A percentile compares a stretch with the other conserved stretches of the same genome.
phyloP scores from a whole-genome alignment of 2,888 invertebrate genomes.

The Trachelus troglodyta region DNA sequence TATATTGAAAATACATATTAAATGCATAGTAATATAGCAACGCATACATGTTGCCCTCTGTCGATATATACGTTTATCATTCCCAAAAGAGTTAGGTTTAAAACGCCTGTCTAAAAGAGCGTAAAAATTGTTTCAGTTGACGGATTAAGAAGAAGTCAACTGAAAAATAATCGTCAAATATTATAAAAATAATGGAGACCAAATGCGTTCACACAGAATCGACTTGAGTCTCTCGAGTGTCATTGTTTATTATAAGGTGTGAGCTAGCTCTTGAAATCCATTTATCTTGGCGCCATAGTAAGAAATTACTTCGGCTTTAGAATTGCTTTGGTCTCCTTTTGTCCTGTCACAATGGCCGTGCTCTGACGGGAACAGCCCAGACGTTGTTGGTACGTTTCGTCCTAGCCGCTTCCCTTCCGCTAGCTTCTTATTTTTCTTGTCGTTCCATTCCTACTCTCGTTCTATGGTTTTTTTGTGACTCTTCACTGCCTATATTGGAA shows the following conservation, averaged over 20 bases:
- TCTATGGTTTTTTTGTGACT: background rate
- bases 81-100: background rate
- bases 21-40: too few relatives aligned
- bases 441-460: background rate
- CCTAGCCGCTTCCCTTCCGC: background rate
- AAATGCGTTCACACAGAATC: background rate
- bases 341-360: background rate
- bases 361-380: background rate
- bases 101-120: background rate
- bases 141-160: background rate
- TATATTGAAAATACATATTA: background rate
- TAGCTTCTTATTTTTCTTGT: background rate
- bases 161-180: background rate
- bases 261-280: constrained; percentile 30
- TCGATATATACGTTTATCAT: background rate
- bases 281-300: constrained; percentile 34
- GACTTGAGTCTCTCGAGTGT: background rate
- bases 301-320: constrained; percentile 16
- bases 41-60: too few relatives aligned
- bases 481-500: background rate
- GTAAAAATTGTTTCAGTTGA: background rate
- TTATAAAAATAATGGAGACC: background rate
- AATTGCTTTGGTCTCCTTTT: constrained; percentile 7
- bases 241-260: constrained; percentile 26
- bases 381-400: background rate